phyloP scores from a whole-genome alignment of 92 coral and sea anemone species.

The Paramuricea clavata region DNA sequence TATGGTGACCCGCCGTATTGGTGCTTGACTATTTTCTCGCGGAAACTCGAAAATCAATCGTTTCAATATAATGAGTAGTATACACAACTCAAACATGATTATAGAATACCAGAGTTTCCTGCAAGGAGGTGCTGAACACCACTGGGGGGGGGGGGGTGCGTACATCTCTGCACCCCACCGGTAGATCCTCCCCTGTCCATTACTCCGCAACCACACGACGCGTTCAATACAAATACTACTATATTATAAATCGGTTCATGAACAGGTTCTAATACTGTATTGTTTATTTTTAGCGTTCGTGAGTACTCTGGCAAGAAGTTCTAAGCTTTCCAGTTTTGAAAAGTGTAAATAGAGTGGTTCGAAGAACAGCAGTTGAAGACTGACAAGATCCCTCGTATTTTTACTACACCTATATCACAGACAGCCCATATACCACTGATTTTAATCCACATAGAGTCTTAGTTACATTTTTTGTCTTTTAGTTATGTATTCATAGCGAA shows the following conservation, averaged over 20 bases:
- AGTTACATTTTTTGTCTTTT: neutral
- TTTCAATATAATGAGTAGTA: too few relatives aligned
- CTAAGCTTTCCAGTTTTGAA: slow-evolving; percentile 28
- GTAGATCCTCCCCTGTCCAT: too few relatives aligned
- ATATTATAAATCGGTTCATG: neutral
- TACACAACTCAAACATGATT: too few relatives aligned
- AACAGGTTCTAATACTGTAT: neutral
- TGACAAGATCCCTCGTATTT: neutral
- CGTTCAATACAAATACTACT: neutral
- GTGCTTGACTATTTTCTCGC: too few relatives aligned
- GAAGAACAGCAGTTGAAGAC: neutral
- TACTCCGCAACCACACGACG: too few relatives aligned
- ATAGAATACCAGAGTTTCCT: too few relatives aligned
- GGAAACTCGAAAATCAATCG: too few relatives aligned
- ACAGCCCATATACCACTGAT: neutral
- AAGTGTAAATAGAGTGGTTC: neutral
- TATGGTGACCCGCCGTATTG: too few relatives aligned
- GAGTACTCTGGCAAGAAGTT: slow-evolving; percentile 98
- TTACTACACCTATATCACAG: too few relatives aligned
- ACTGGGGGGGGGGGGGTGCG: too few relatives aligned
- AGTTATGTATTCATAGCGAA: neutral
- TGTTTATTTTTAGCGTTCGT: slow-evolving; percentile 72
- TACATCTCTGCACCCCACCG: too few relatives aligned
- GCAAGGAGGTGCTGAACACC: too few relatives aligned
- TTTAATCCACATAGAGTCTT: neutral